Evolutionary conservation across 2,888 invertebrate genomes (phyloP), one percentile per base, ranked within the genome.

Genomic region (Xanthia icteritia): DNA sequence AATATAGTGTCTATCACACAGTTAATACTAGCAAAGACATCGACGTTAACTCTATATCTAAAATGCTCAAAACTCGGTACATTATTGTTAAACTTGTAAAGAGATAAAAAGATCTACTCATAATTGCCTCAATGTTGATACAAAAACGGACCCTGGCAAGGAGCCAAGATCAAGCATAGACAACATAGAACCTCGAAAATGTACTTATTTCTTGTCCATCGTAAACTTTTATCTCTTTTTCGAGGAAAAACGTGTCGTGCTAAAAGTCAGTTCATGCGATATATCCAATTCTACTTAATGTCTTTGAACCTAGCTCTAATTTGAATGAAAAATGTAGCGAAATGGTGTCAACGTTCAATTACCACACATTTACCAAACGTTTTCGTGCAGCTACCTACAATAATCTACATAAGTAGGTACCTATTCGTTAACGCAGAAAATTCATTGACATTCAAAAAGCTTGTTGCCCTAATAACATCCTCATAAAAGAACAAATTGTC

Each of bases 71-170:
- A n/a, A n/a, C n/a, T n/a, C n/a, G n/a, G n/a, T n/a, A n/a, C n/a
- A n/a, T n/a, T n/a, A n/a, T n/a, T n/a, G n/a, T n/a, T n/a, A n/a
- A n/a, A n/a, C n/a, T n/a, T n/a, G n/a, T n/a, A n/a, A n/a, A n/a
- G n/a, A n/a, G n/a, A n/a, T n/a, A n/a, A n/a, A n/a, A n/a, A n/a
- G n/a, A n/a, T n/a, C n/a, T n/a, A n/a, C n/a, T n/a, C n/a, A n/a
- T n/a, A n/a, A n/a, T n/a, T n/a, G 79, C 65, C 20, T 69, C 31
- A 70, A 51, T n/a, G 61, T 71, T 54, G n/a, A 45, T 79, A 73
- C 63, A 71, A 79, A 73, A 75, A 68, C 64, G 60, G 58, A 27
- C 54, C 17, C n/a, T 86, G 84, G 86, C 79, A 48, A 15, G 17
- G 23, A 58, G 86, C 79, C 76, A 86, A 51, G 51, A 51, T 51